Base-by-base conservation (phyloP, 2,888 invertebrate genomes). In the Drosophila subsilvestris region DNA sequence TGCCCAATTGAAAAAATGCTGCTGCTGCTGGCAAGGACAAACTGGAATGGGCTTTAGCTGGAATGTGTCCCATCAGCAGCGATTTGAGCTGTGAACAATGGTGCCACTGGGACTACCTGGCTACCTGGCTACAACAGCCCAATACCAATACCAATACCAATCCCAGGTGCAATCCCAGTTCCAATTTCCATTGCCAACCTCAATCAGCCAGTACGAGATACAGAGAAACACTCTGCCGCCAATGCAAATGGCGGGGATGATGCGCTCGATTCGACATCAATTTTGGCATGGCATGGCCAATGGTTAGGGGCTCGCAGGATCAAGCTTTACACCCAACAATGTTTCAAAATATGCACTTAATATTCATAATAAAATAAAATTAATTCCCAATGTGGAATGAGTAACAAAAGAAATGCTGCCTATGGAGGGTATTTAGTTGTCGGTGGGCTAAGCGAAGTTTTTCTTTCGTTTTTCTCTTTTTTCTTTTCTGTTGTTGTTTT, bases 21-120 rank as follows among this genome's bases (percentile, higher is more conserved):
- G 5, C 25, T 14, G 50, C 47, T 48, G 61, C 18, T 14, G 47
- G 49, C 50, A 27, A 44, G 63, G 44, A 45, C 50, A n/a, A n/a
- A n/a, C n/a, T n/a, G 50, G 47, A 29, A 29, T 22, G 37, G 50
- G 54, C 69, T 70, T 62, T 56, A 60, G 65, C 63, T 65, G 73
- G 65, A 56, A 80, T 62, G 59, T 73, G 69, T 77, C 61, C 54
- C 75, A 75, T 55, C 80, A 62, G 63, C 63, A 51, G 75, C 82
- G 86, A 81, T 82, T 83, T 83, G 78, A 86, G 75, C 62, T 58
- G 55, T 37, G 74, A 75, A 83, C 83, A 83, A 83, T 80, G 68
- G 75, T 51, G 63, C 74, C 57, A 29, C 59, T 42, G 55, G 17
- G 20, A 17, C 37, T 20, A 47, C 43, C 65, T 27, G 58, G 14